Base-by-base conservation (phyloP, 2,113 vertebrate species). In the Equus przewalskii region DNA sequence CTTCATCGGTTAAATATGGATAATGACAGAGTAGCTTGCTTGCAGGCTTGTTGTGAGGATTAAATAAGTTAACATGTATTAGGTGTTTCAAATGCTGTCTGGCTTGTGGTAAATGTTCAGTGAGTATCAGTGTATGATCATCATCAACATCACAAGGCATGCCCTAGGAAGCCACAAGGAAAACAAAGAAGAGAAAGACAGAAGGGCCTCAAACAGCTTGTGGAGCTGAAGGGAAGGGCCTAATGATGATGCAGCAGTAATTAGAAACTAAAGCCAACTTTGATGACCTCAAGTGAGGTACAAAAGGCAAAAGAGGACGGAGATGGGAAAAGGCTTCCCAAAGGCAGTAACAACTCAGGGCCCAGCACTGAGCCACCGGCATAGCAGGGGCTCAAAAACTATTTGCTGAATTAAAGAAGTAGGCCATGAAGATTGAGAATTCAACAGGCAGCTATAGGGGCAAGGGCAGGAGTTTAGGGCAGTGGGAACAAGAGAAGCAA, bases 31-130 rank as follows among this genome's bases (percentile, higher is more conserved):
- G 18, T 16, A 46, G 13, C 24, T 76, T 80, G 44, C 16, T 87
- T 14, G 1, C 3, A 54, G 58, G 9, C 26, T 1, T 44, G 3
- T 2, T 33, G 2, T 1, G 28, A 70, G 8, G 13, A 72, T 8
- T 76, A 56, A 73, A 70, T 46, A 36, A 36, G 44, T 21, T 24
- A 28, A 12, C 6, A 19, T 19, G 30, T 21, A 28, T 7, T 24
- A 64, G 33, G 41, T 36, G 19, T 88, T 73, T 36, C 56, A 26
- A 90, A 76, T 3, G 14, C 6, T 64, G 3, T 51, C 58, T 64
- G 6, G 21, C 9, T 84, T 13, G 1, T 18, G 7, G 70, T 78
- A 10, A 88, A 49, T 1, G 16, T 64, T 91, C 73, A 51, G 41
- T 14, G 51, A 10, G 7, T 3, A 54, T 69, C 18, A 49, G 33